These are phyloP conservation scores for Dynastes tityus DNA, from an alignment of 2,888 invertebrate genomes.

Conservation along the genomic window DNA sequence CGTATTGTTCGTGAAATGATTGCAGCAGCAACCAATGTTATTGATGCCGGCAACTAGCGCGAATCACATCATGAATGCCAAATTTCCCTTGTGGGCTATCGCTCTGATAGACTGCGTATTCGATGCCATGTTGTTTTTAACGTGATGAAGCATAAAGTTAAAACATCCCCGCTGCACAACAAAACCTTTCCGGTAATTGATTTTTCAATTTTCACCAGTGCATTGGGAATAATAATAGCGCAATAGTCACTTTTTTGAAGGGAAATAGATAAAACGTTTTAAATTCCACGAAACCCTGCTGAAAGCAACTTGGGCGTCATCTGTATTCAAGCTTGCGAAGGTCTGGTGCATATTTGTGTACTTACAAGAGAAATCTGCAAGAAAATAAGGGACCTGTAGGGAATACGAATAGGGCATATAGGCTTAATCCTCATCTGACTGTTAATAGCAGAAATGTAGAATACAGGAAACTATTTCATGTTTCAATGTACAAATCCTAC, in stretches of 20 bases:
- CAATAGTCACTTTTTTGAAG: too few species aligned
- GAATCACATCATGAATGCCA: slow-evolving; percentile 68
- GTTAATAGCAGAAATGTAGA: not conserved
- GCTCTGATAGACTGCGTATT: slow-evolving; percentile 66
- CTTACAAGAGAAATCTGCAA: not conserved
- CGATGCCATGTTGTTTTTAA: slow-evolving; percentile 61
- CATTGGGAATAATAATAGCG: not conserved
- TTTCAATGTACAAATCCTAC: not conserved
- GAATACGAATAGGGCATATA: not conserved
- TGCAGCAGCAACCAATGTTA: slow-evolving; percentile 63
- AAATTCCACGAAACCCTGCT: too few species aligned
- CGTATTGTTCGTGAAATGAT: slow-evolving; percentile 63
- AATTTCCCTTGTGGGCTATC: slow-evolving; percentile 67
- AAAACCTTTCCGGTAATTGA: slow-evolving; percentile 19
- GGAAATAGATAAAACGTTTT: too few species aligned
- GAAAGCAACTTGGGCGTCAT: not conserved
- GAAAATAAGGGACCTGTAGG: slow-evolving; percentile 3
- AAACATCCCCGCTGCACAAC: slow-evolving; percentile 28
- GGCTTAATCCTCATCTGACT: not conserved
- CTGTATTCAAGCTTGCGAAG: not conserved
- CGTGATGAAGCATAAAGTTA: slow-evolving; percentile 41
- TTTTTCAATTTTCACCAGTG: slow-evolving; percentile 3
- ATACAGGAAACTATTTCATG: not conserved
- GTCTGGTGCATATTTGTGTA: not conserved
- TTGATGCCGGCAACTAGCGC: slow-evolving; percentile 67